Conservation (phyloP, 2,888 invertebrate genomes). For the Clivina fossor region DNA sequence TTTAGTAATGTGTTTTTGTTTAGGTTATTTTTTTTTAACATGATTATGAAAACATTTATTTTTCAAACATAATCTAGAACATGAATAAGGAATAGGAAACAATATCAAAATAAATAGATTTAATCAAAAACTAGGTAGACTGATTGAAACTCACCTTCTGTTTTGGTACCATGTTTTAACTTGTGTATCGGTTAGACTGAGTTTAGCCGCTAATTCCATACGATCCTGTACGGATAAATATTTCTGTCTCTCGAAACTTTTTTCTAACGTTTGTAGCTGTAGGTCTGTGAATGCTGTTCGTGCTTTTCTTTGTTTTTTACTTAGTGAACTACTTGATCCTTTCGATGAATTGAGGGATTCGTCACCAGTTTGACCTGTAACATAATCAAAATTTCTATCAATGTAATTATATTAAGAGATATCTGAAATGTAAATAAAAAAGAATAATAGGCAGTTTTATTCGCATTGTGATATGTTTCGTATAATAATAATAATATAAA, state of each 20-base stretch:
- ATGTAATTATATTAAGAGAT: too few relatives aligned
- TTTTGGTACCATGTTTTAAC: constrained; percentile 99
- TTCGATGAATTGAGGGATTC: constrained; percentile 69
- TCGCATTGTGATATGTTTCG: too few relatives aligned
- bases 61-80: too few relatives aligned
- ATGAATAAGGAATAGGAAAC: too few relatives aligned
- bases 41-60: too few relatives aligned
- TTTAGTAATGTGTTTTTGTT: too few relatives aligned
- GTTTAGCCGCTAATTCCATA: constrained; percentile 95
- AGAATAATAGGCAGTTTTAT: too few relatives aligned
- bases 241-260: constrained; percentile 96
- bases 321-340: constrained; percentile 59
- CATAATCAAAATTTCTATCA: constrained; percentile 31
- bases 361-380: constrained; percentile 81
- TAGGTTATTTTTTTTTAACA: too few relatives aligned
- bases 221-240: constrained; percentile 96
- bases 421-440: too few relatives aligned
- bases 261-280: constrained; percentile 93
- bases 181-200: constrained; percentile 97
- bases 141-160: constrained; percentile 71
- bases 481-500: too few relatives aligned
- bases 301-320: constrained; percentile 95
- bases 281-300: constrained; percentile 98
- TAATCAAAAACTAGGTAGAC: too few relatives aligned
- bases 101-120: too few relatives aligned